Conservation (phyloP, 2,797 vertebrate genomes). For the Pseudotriccus pelzelni region DNA sequence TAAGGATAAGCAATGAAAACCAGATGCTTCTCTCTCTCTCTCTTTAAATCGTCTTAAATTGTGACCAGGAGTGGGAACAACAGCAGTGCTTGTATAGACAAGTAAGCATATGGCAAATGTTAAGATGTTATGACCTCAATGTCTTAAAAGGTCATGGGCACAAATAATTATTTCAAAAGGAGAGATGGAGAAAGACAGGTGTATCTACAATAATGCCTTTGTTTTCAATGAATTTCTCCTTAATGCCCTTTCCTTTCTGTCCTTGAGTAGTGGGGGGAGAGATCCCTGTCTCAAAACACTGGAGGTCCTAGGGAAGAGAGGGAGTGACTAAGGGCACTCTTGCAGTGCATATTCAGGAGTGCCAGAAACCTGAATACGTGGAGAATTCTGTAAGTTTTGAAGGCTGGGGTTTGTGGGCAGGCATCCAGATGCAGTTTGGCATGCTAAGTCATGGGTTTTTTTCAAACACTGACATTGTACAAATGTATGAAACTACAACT, state of each 20-base stretch:
- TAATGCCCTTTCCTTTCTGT: not conserved
- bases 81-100: not conserved
- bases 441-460: not conserved
- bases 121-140: not conserved
- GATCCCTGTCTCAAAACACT: not conserved
- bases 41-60: constrained; percentile 27
- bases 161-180: not conserved
- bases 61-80: not conserved
- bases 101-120: constrained; percentile 20
- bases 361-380: not conserved
- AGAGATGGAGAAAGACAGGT: not conserved
- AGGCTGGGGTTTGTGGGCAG: not conserved
- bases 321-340: not conserved
- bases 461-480: not conserved
- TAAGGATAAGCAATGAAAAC: constrained; percentile 8
- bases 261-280: not conserved
- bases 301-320: not conserved
- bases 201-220: not conserved
- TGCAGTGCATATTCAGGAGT: not conserved
- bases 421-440: not conserved
- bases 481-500: not conserved
- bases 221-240: not conserved
- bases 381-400: not conserved
- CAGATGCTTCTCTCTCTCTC: not conserved
- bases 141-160: not conserved